Base-by-base conservation (phyloP, 2,797 vertebrate species). In the Poeciliopsis presidionis region DNA sequence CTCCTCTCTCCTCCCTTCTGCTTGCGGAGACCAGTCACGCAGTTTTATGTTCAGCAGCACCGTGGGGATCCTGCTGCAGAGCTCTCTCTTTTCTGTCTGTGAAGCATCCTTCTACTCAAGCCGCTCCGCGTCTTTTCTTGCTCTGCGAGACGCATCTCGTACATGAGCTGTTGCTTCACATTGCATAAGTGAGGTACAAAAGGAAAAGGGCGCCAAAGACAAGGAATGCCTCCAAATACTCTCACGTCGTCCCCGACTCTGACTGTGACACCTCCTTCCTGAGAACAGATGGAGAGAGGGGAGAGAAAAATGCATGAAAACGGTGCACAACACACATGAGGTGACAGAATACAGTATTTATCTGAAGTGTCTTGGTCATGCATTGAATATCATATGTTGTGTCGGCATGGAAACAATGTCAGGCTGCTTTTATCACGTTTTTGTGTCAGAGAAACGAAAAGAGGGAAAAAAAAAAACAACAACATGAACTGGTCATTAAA, bases 11-110 rank as follows among this genome's bases (percentile, higher is more conserved):
- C 88, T 88, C 89, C 85, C 85, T 69, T 86, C 83, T 77, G 88
- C 87, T 86, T 82, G 82, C 88, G 89, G 87, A 89, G 92, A 93
- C 90, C 92, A 95, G 94, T 95, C 95, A 95, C 94, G 93, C 95
- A 95, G 93, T 89, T 89, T 81, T 78, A 89, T 87, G 86, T 72
- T 90, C 84, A 86, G 84, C 91, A 88, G 85, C 91, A 87, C 92
- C 81, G 90, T 88, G 88, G 86, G 88, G 86, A 90, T 91, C 90
- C 92, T 95, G 93, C 94, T 91, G 94, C 93, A 94, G 90, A 93
- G 91, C 89, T 86, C 88, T 84, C 81, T 87, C 83, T 80, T 89
- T 81, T 85, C 72, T 83, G 80, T 88, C 91, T 86, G 75, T 84
- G 81, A 85, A 88, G 90, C 77, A 84, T 88, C 73, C 85, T 74